Evolutionary conservation across 2,797 vertebrate genomes (phyloP).

Genomic region (Microctenopoma steveboyesi): DNA sequence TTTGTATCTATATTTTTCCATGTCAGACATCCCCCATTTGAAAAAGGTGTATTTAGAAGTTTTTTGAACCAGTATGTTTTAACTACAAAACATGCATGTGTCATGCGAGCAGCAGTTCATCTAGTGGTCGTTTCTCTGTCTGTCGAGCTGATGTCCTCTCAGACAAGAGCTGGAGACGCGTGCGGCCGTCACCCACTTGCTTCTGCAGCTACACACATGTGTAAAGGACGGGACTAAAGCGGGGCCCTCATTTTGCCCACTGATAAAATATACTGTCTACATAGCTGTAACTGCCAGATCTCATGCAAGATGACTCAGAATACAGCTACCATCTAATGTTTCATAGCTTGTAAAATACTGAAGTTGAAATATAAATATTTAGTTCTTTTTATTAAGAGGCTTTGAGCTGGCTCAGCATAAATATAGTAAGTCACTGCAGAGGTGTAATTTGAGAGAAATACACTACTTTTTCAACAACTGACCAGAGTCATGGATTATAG

Average conservation of each 20-base stretch:
- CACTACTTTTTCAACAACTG: slow-evolving; percentile 86
- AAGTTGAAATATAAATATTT: slow-evolving; percentile 85
- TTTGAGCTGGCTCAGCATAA: slow-evolving; percentile 97
- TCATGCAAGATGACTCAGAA: slow-evolving; percentile 78
- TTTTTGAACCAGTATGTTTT: slow-evolving; percentile 75
- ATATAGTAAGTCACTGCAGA: slow-evolving; percentile 87
- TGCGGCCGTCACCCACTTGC: slow-evolving; percentile 72
- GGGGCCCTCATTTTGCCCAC: slow-evolving; percentile 66
- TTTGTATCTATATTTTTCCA: slow-evolving; percentile 80
- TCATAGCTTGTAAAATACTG: slow-evolving; percentile 87
- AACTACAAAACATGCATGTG: slow-evolving; percentile 66
- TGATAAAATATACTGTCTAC: slow-evolving; percentile 82
- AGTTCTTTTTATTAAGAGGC: slow-evolving; percentile 88
- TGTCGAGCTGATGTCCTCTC: slow-evolving; percentile 61
- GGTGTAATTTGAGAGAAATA: slow-evolving; percentile 85
- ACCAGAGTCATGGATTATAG: slow-evolving; percentile 84
- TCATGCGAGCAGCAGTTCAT: slow-evolving; percentile 68
- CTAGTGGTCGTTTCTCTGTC: slow-evolving; percentile 71
- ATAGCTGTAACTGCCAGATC: slow-evolving; percentile 89
- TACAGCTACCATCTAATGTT: slow-evolving; percentile 85
- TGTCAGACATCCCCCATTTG: slow-evolving; percentile 72
- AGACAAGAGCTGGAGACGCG: slow-evolving; percentile 75
- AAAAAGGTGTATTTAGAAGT: slow-evolving; percentile 68
- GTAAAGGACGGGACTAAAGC: slow-evolving; percentile 24
- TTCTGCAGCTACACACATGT: slow-evolving; percentile 65